A percentile compares a stretch with the other conserved stretches of the same genome.
phyloP scores from a whole-genome alignment of 35 echinoderm and acorn worm genomes.

The Apostichopus californicus region DNA sequence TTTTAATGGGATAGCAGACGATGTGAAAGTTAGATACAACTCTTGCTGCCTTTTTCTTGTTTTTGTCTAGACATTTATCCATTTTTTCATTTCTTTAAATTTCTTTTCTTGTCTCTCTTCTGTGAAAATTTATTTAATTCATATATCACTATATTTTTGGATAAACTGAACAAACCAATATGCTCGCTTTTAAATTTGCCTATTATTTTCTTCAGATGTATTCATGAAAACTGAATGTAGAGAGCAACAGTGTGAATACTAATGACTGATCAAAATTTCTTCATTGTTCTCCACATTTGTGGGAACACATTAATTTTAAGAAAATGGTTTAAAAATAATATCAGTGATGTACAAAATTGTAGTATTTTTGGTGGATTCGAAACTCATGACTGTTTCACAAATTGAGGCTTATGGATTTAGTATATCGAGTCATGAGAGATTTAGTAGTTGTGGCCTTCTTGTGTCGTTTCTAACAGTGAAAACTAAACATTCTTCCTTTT shows the following conservation, averaged over 20 bases:
- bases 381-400: constrained; percentile 18
- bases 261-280: constrained; percentile 1
- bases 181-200: constrained; percentile 46
- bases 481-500: constrained; percentile 17
- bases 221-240: constrained; percentile 47
- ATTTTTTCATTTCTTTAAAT: not conserved
- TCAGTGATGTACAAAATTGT: constrained; percentile 39
- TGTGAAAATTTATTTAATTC: constrained; percentile 57
- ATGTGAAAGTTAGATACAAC: constrained; percentile 15
- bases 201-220: constrained; percentile 38
- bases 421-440: constrained; percentile 11
- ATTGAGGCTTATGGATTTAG: constrained; percentile 26
- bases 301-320: not conserved
- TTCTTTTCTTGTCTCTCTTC: constrained; percentile 13
- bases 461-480: constrained; percentile 21
- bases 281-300: not conserved
- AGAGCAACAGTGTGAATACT: constrained; percentile 7
- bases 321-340: not conserved
- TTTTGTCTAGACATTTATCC: constrained; percentile 6
- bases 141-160: constrained; percentile 56
- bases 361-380: constrained; percentile 21
- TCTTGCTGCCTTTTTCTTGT: constrained; percentile 36
- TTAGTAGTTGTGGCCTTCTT: constrained; percentile 46
- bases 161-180: constrained; percentile 46
- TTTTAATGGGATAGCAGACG: not conserved